A percentile compares a stretch with the other conserved stretches of the same genome.
Evolutionary conservation across 2,113 vertebrate genomes (phyloP).

Genomic region (Oostethus manadensis): DNA sequence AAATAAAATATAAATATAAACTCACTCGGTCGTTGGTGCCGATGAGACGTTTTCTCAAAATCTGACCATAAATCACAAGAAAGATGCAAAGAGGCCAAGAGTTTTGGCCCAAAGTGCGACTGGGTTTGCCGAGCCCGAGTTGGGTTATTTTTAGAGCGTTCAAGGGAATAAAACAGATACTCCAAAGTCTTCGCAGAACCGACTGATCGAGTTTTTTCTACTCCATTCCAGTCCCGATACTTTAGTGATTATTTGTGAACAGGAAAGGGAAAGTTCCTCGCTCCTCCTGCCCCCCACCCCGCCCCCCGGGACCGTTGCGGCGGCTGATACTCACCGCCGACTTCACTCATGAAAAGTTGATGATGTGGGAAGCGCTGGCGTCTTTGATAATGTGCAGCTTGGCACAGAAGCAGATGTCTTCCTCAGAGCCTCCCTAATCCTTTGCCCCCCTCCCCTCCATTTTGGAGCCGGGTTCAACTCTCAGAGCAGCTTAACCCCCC

Average conservation of each 20-base stretch:
- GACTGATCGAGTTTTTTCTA: no score
- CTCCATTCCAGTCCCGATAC: not conserved
- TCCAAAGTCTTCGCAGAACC: no score
- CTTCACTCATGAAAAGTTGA: conserved; percentile 76
- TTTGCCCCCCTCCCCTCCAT: conserved; percentile 61
- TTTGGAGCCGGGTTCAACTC: conserved; percentile 64
- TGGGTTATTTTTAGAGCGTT: no score
- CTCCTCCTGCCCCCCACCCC: conserved; percentile 22
- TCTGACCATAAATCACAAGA: no score
- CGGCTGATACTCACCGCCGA: conserved; percentile 72
- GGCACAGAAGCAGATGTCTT: conserved; percentile 76
- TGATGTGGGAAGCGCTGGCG: conserved; percentile 71
- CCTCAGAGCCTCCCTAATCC: conserved; percentile 73
- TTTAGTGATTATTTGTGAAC: conserved; percentile 6
- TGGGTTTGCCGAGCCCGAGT: no score
- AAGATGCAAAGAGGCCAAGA: no score
- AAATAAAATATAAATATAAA: no score
- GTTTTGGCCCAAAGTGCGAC: no score
- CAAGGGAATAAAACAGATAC: no score
- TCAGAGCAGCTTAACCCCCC: conserved; percentile 67
- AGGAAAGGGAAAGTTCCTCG: conserved; percentile 51
- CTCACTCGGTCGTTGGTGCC: no score
- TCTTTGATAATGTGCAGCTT: conserved; percentile 73
- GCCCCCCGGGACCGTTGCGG: conserved; percentile 53
- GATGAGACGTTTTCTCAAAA: no score